Evolutionary conservation across 2,113 vertebrate genomes (phyloP).

Genomic region (Bubo blakistoni): DNA sequence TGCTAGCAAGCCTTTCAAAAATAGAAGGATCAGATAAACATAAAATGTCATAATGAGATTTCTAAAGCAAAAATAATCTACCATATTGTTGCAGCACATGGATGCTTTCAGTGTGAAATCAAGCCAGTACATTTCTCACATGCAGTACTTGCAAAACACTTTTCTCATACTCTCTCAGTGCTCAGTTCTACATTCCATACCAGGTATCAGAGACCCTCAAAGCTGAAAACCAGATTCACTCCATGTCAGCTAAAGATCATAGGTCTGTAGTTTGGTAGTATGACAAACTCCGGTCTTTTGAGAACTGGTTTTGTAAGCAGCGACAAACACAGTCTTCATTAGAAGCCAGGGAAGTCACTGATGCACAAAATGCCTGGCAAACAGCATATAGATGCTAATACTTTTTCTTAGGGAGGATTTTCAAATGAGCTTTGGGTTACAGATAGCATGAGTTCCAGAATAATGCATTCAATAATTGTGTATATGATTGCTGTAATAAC

Average conservation of each 20-base stretch:
- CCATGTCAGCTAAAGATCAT: background rate
- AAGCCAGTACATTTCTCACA: background rate
- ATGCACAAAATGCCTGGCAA: background rate
- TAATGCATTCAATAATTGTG: background rate
- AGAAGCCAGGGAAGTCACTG: background rate
- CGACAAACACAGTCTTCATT: background rate
- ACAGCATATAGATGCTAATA: background rate
- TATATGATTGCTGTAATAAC: background rate
- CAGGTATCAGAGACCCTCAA: background rate
- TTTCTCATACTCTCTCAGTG: background rate
- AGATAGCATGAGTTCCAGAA: background rate
- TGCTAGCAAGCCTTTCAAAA: conserved; percentile 20
- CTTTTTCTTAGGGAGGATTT: background rate
- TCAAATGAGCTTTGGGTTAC: background rate
- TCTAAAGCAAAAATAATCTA: conserved; percentile 28
- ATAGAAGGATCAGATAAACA: conserved; percentile 21
- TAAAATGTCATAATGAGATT: conserved; percentile 19
- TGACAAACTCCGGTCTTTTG: background rate
- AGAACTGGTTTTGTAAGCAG: background rate
- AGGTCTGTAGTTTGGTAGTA: background rate
- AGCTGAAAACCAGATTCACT: background rate
- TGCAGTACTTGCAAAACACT: background rate
- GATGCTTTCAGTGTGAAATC: background rate
- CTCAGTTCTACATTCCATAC: background rate
- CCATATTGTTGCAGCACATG: background rate